A percentile compares a stretch with the other conserved stretches of the same genome.
Conservation (phyloP, 2,888 invertebrate species). For the Drosophila sordidula region DNA sequence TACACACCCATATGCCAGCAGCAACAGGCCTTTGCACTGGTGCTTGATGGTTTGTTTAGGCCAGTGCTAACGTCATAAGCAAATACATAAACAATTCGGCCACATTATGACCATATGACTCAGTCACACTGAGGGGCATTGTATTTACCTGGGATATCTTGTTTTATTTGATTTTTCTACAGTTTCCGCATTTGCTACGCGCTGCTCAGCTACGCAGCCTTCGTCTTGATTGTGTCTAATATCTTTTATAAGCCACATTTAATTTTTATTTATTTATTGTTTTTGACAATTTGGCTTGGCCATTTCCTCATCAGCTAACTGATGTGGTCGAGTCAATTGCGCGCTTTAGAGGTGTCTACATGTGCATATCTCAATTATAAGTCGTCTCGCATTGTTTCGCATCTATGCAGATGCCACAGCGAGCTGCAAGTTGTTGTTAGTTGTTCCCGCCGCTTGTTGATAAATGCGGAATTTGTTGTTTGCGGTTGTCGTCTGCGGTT, state of each 20-base stretch:
- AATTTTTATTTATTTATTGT: slow-evolving; percentile 15
- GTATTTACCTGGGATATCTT: slow-evolving; percentile 27
- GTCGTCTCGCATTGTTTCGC: slow-evolving; percentile 18
- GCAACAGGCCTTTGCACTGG: not conserved
- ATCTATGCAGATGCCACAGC: slow-evolving; percentile 35
- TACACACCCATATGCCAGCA: not conserved
- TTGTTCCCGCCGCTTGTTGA: slow-evolving; percentile 38
- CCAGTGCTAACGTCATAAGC: slow-evolving; percentile 20
- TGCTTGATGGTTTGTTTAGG: slow-evolving; percentile 24
- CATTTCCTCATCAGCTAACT: slow-evolving; percentile 26
- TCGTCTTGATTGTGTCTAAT: slow-evolving; percentile 4
- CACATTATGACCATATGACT: slow-evolving; percentile 42
- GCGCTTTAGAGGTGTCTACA: slow-evolving; percentile 28
- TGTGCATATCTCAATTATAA: slow-evolving; percentile 51
- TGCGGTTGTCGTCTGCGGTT: slow-evolving; percentile 48
- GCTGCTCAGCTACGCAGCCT: slow-evolving; percentile 20
- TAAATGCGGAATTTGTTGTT: slow-evolving; percentile 64
- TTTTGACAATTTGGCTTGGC: slow-evolving; percentile 33
- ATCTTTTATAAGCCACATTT: slow-evolving; percentile 5
- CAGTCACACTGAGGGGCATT: slow-evolving; percentile 1
- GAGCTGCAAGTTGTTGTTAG: slow-evolving; percentile 12
- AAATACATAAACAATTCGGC: slow-evolving; percentile 36
- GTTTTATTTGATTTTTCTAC: slow-evolving; percentile 17
- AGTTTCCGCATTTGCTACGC: slow-evolving; percentile 54
- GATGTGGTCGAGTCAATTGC: slow-evolving; percentile 32